Evolutionary conservation across 2,797 vertebrate genomes (phyloP), one percentile per base, ranked within the genome.

Genomic region (Phoxinus dragarum): DNA sequence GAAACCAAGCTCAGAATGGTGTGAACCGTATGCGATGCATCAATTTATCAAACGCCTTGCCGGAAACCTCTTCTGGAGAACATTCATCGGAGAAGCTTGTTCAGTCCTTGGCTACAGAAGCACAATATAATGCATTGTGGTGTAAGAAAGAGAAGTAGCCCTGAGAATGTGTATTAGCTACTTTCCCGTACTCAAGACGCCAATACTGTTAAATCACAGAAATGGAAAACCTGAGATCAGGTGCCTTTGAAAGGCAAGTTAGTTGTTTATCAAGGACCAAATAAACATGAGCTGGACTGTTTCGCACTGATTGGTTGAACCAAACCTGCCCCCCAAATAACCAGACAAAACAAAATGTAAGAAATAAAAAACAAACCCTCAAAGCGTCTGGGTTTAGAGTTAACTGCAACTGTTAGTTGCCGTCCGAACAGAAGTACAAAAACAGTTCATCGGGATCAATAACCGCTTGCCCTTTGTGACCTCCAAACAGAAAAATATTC

Each of bases 401-500:
- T 23, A 34, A 66, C 31, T 5, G 49, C 36, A 56, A 54, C 17
- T 52, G 49, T 52, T 19, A 52, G 49, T 52, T 52, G 49, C 49
- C 17, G 17, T 52, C 19, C 52, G 52, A 19, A 54, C 52, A 54
- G 52, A 54, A 54, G 52, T 54, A 54, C 52, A 54, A 54, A 54
- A 54, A 54, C 52, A 54, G 17, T 49, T 49, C 47, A 49, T 49
- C 47, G 47, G 47, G 47, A 49, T 49, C 16, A 54, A 52, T 61
- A 11, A 82, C 27, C 31, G n/a, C 31, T 31, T 27, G 38, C 42
- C 83, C 40, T 73, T 44, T 4, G 8, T 36, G 59, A 47, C 27
- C 72, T 68, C 27, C 56, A 68, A 81, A 86, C 16, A 6, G 73
- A 91, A 89, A 47, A 91, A 87, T 87, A 88, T 83, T 88, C 85